A percentile compares a stretch with the other conserved stretches of the same genome.
These are phyloP conservation scores for Brachyhypopomus gauderio DNA, from an alignment of 2,113 vertebrate genomes.

Conservation along the genomic window DNA sequence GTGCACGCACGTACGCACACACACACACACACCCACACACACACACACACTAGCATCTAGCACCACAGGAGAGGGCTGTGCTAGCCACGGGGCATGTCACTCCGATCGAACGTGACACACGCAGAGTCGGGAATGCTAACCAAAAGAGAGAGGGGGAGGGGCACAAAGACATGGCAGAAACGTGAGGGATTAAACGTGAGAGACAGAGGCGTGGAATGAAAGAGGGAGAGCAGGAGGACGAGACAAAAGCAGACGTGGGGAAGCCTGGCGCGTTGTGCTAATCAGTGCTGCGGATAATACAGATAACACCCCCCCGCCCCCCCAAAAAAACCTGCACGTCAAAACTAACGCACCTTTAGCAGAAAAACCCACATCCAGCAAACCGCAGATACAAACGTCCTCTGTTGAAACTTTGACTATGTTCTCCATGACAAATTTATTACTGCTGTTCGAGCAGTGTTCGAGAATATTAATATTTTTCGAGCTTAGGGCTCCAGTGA, in stretches of 20 bases:
- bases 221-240: constrained; percentile 56
- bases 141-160: constrained; percentile 23
- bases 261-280: constrained; percentile 39
- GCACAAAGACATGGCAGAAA: constrained; percentile 16
- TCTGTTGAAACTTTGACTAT: too few species aligned
- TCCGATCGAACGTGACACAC: constrained; percentile 79
- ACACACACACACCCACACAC: constrained; percentile 69
- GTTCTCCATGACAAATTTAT: too few species aligned
- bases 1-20: too few species aligned
- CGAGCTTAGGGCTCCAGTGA: not conserved
- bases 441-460: not conserved
- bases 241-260: constrained; percentile 56
- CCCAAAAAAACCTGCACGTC: too few species aligned
- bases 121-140: constrained; percentile 62
- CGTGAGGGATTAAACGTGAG: constrained; percentile 8
- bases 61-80: constrained; percentile 72
- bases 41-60: constrained; percentile 68
- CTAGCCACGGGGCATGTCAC: constrained; percentile 77
- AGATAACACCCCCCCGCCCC: not conserved
- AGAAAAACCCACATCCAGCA: too few species aligned
- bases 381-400: too few species aligned
- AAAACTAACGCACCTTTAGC: too few species aligned
- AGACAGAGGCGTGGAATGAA: constrained; percentile 59
- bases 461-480: not conserved
- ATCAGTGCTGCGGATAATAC: not conserved